phyloP scores from a whole-genome alignment of 2,888 invertebrate genomes.

The Cantharis lateralis region DNA sequence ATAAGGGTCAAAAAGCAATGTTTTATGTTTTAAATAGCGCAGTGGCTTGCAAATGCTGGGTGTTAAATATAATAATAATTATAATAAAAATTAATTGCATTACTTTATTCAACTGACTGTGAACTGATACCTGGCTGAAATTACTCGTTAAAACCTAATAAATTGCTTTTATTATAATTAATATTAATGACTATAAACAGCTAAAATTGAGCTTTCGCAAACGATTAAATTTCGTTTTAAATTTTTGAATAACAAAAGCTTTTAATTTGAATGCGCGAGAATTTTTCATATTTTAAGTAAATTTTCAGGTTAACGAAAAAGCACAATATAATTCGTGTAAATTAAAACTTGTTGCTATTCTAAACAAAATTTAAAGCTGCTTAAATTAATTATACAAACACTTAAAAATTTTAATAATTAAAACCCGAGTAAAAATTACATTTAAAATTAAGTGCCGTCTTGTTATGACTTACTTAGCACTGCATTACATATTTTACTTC shows the following conservation, averaged over 20 bases:
- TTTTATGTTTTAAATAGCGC: constrained; percentile 20
- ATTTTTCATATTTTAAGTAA: neutral
- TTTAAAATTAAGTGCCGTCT: neutral
- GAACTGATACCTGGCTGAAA: constrained; percentile 7
- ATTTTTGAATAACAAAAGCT: neutral
- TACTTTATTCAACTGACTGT: constrained; percentile 4
- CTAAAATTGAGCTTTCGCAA: neutral
- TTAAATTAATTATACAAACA: neutral
- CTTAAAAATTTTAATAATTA: neutral
- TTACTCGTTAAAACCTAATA: constrained; percentile 7
- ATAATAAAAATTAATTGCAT: constrained; percentile 21
- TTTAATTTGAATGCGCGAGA: neutral
- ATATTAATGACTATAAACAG: constrained; percentile 10
- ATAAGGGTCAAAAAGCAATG: constrained; percentile 16
- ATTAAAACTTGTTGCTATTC: neutral
- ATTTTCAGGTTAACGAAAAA: neutral
- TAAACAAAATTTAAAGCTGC: neutral
- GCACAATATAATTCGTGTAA: neutral
- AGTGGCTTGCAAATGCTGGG: constrained; percentile 6
- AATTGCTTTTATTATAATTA: constrained; percentile 19
- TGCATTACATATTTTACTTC: neutral
- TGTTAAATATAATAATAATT: constrained; percentile 9
- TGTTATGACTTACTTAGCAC: neutral
- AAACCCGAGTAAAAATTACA: neutral
- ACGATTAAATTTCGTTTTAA: neutral